Percentiles rank a stretch among this genome's conserved stretches.
Evolutionary conservation across 2,888 invertebrate genomes (phyloP).

Genomic region (Neoascia interrupta): DNA sequence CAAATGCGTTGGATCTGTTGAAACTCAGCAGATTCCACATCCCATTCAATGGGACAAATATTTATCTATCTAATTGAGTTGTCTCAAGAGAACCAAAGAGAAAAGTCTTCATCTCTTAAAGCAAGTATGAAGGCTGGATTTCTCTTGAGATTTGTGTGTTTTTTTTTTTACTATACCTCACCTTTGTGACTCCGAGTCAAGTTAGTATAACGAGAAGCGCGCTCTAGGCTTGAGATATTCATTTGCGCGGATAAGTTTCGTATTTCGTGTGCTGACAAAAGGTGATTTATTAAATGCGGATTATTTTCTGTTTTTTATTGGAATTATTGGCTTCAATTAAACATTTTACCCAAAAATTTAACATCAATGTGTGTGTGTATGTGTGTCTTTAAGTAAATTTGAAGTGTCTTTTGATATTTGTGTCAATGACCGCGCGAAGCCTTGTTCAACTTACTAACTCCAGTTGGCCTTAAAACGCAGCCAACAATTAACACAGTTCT

Average conservation of each 20-base stretch:
- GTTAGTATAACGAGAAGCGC: conserved; percentile 58
- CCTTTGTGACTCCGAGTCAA: conserved; percentile 47
- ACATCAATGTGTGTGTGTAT: neutral
- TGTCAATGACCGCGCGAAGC: conserved; percentile 34
- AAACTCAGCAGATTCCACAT: conserved; percentile 5
- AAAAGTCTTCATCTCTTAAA: no score
- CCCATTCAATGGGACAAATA: conserved; percentile 28
- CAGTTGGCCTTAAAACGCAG: conserved; percentile 42
- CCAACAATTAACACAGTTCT: conserved; percentile 35
- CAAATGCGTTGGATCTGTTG: neutral
- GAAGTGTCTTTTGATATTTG: neutral
- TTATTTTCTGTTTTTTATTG: neutral
- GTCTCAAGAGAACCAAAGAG: conserved; percentile 57
- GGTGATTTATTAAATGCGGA: conserved; percentile 34
- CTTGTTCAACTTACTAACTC: conserved; percentile 2
- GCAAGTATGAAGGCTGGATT: no score
- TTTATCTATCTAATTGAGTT: conserved; percentile 59
- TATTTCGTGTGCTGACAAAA: conserved; percentile 19
- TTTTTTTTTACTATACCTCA: conserved; percentile 7
- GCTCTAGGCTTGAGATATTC: conserved; percentile 29
- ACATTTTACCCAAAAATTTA: no score
- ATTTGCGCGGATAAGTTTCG: conserved; percentile 24
- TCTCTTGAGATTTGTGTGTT: conserved; percentile 3
- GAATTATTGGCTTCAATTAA: no score
- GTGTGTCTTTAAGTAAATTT: neutral